Conservation (phyloP, 2,797 vertebrate genomes). For the Erpetoichthys calabaricus region DNA sequence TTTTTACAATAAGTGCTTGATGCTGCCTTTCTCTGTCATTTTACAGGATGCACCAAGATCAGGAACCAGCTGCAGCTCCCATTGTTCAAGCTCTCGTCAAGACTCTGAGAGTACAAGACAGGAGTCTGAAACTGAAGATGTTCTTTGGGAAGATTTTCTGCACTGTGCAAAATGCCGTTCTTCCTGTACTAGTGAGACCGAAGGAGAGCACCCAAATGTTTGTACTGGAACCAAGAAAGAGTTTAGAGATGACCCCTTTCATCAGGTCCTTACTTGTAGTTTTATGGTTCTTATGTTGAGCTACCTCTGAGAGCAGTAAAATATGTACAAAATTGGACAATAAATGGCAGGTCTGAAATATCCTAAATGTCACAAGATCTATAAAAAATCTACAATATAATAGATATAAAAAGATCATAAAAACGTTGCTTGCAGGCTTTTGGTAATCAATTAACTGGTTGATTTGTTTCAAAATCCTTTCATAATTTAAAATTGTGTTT, state of each 20-base stretch:
- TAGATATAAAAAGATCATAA: conserved; percentile 4
- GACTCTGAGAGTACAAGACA: conserved; percentile 87
- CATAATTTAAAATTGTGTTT: too few species aligned
- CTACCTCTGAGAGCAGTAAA: background rate
- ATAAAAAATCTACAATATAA: conserved; percentile 1
- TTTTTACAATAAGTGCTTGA: background rate
- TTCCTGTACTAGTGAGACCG: conserved; percentile 85
- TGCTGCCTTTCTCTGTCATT: background rate
- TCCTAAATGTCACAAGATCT: too few species aligned
- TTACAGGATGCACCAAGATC: conserved; percentile 80
- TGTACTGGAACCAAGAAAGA: conserved; percentile 79
- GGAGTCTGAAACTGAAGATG: conserved; percentile 90
- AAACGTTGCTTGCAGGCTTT: too few species aligned
- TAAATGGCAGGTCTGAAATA: too few species aligned
- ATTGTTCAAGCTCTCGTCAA: conserved; percentile 84
- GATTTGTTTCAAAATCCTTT: too few species aligned
- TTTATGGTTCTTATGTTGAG: conserved; percentile 10
- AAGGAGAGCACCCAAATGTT: conserved; percentile 67
- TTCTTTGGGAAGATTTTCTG: conserved; percentile 93
- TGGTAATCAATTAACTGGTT: too few species aligned
- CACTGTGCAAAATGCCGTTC: conserved; percentile 90
- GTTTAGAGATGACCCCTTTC: conserved; percentile 91
- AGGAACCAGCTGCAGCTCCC: conserved; percentile 85
- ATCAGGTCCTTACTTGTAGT: conserved; percentile 59
- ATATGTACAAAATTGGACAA: too few species aligned